Evolutionary conservation across 2,797 vertebrate species (phyloP).

Genomic region (Meriones psammophilus): DNA sequence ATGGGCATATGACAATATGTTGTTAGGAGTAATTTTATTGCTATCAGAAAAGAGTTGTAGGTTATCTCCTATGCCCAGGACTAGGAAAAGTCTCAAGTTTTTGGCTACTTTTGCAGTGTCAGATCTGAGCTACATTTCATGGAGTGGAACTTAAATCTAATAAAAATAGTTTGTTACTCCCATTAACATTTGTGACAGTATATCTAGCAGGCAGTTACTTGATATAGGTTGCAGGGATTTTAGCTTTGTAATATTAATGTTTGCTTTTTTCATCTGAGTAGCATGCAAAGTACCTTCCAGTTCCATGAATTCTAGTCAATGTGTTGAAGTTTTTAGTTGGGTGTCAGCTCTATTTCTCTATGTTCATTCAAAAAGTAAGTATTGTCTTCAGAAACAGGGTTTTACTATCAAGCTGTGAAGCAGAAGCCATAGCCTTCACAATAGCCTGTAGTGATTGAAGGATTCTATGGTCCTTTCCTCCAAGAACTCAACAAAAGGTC

Average conservation of each 20-base stretch:
- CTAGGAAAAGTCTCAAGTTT: neutral
- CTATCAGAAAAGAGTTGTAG: neutral
- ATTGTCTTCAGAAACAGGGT: too few species aligned
- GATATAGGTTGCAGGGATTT: neutral
- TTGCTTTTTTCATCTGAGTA: neutral
- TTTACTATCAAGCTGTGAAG: too few species aligned
- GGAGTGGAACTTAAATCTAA: neutral
- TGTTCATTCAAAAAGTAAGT: too few species aligned
- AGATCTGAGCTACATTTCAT: neutral
- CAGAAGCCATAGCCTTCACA: too few species aligned
- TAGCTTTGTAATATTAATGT: neutral
- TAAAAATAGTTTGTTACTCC: neutral
- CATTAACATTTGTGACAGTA: neutral
- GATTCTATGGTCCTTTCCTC: too few species aligned
- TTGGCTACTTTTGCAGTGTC: neutral
- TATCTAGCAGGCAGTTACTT: neutral
- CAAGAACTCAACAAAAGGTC: too few species aligned
- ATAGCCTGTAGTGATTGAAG: too few species aligned
- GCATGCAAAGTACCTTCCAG: neutral
- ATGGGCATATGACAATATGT: neutral
- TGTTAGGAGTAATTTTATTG: neutral
- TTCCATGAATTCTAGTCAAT: neutral
- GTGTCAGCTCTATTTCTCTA: neutral
- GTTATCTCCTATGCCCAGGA: too few species aligned
- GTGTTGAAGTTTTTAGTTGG: neutral